Base-by-base conservation (phyloP, 2,888 invertebrate genomes). In the Cloeon dipterum region DNA sequence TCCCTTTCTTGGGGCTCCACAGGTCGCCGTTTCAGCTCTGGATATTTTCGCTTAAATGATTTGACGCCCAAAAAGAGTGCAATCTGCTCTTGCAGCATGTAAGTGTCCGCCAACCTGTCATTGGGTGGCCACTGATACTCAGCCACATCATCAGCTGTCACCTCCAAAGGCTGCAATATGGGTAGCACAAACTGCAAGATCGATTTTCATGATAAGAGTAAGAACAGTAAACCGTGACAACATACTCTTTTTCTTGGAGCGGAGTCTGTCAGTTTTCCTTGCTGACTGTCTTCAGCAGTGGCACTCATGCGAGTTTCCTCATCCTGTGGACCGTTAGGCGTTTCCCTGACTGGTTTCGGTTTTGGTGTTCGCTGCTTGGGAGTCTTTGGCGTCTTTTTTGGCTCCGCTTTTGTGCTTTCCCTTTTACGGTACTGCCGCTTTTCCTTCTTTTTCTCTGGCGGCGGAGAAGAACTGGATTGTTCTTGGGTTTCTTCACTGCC, bases 31-130 rank as follows among this genome's bases (percentile, higher is more conserved):
- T 73, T 71, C 37, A 86, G 56, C 55, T 86, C 85, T n/a, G 85
- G 79, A 59, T 88, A 88, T 52, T 93, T 89, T 43, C 96, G 67
- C 56, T 94, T 94, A 57, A 98, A 96, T 40, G 93, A 91, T 53
- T 89, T 93, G 21, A 96, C 82, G 26, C 82, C 83, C 42, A 98
- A 65, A 58, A 82, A 93, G 53, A 91, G 82, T 0, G 89, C 85
- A 42, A 98, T 78, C 55, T 81, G 96, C 55, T 96, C 96, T 57
- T 96, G 91, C 40, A 94, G 72, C 79, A 93, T 86, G 59, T 74
- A 88, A 35, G 81, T 78, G 49, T 91, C 79, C 35, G 72, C 70
- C 34, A 44, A 43, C 45, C 55, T 67, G 47, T 58, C 67, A 41
- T 50, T 68, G 20, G 68, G 65, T 5, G 85, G 85, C 94, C 94